Base-by-base conservation (phyloP, 2,888 invertebrate species). In the Ormyrus pomaceus region DNA sequence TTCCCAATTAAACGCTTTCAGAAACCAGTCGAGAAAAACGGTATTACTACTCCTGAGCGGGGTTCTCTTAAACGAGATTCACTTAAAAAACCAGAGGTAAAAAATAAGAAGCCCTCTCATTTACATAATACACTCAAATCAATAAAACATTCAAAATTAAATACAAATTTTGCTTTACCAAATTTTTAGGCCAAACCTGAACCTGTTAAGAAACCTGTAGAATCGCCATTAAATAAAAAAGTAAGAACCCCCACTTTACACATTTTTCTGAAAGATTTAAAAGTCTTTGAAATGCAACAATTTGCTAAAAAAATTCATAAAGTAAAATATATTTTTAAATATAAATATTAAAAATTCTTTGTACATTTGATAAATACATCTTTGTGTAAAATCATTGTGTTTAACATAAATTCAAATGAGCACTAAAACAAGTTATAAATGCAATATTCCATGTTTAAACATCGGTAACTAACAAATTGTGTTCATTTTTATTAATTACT, bases 31-130 rank as follows among this genome's bases (percentile, higher is more conserved):
- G 55, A 68, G 7, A 55, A 56, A 68, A 68, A 68, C 55, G 10
- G 68, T 34, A 55, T 45, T 58, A 0, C 48, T 70, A 34, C 34
- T 34, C 34, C 34, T 58, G 19, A 7, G 59, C 55, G 45, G 51
- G 53, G 62, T 19, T 62, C 70, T 34, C 13, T 77, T 56, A 69
- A 70, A 70, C 62, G 34, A 70, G 77, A 56, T 45, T 64, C 75
- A 19, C 5, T 76, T 62, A 66, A 76, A 76, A 61, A 59, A 61
- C 34, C 46, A 11, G 76, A 76, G 68, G 69, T 69, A 76, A 76
- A 76, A 13, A 5, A 45, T 34, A 72, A 72, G 8, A 10, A 4
- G 50, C 0, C 6, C 34, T 4, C 34, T 34, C 34, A 34, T 34
- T 34, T 34, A 34, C 34, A 34, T 34, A 34, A 34, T 4, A 34